Percentiles rank a stretch among this genome's conserved stretches.
Conservation (phyloP, 2,888 invertebrate species). For the Phortica magna region DNA sequence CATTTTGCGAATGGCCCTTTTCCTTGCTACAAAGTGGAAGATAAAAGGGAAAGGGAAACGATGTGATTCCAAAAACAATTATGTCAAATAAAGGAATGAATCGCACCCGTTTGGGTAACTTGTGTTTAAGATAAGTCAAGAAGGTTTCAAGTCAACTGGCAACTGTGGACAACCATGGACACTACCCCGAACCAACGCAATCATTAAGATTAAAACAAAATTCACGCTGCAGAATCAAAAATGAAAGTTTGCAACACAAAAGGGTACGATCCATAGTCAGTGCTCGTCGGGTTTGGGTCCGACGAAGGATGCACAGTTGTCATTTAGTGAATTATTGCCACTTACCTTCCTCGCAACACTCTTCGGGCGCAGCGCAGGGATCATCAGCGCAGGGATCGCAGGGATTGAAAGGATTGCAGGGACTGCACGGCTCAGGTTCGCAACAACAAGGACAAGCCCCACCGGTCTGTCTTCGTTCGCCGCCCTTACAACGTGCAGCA, state of each 20-base stretch:
- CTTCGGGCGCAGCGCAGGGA: conserved; percentile 45
- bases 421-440: conserved; percentile 55
- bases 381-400: conserved; percentile 46
- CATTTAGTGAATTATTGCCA: background rate
- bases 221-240: background rate
- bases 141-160: background rate
- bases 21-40: conserved; percentile 66
- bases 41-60: conserved; percentile 13
- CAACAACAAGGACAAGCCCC: conserved; percentile 12
- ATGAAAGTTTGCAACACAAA: conserved; percentile 43
- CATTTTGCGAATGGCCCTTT: conserved; percentile 73
- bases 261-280: conserved; percentile 59
- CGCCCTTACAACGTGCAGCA: conserved; percentile 6
- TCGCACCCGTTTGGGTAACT: conserved; percentile 47
- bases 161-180: background rate
- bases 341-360: conserved; percentile 55
- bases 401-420: conserved; percentile 55
- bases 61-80: background rate
- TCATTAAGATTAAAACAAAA: no score
- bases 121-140: background rate
- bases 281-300: background rate
- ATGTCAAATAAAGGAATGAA: conserved; percentile 41
- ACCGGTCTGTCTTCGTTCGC: background rate
- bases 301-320: background rate
- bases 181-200: no score